Base-by-base conservation (phyloP, 1,140 invertebrate genomes). In the Panagrolaimus sp. region DNA sequence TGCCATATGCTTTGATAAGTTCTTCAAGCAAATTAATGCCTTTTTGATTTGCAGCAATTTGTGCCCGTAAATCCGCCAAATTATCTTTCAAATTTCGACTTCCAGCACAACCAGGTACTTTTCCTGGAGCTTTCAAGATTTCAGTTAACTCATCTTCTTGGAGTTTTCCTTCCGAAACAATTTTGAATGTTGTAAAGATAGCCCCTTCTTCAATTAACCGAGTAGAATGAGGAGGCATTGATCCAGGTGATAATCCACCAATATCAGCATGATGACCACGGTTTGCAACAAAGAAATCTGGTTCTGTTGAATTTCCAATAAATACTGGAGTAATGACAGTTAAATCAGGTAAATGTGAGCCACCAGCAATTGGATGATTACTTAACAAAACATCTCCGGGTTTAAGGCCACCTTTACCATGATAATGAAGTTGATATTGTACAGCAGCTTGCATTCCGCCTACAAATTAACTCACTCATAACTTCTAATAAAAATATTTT, bases 201-300 rank as follows among this genome's bases (percentile, higher is more conserved):
- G 95, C 96, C 0, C 96, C 96, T 87, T 98, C 96, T 69, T 87
- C 80, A 62, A 80, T 80, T n/a, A 96, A 83, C 1, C 86, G 87
- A 11, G 90, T 95, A 5, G 95, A 98, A 86, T 97, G 91, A 0
- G 96, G 92, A 1, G 96, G 96, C 96, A 98, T 98, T 0, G 93
- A 98, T 14, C 96, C 96, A 0, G 95, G 95, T 0, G 93, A 95
- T 23, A 96, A 90, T 0, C 96, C 96, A 16, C 96, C 96, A 81
- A 99, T 98, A 82, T 99, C 96, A 1, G 95, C 93, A 87, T 99
- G 96, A 86, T 99, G 96, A 0, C 96, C 96, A 66, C 96, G 88
- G 75, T 91, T 94, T 1, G 96, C 96, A n/a, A 98, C 94, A 86
- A 93, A 99, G 85, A 99, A 98, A 63, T 98, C 80, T 0, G 80